Percentiles rank a stretch among this genome's conserved stretches.
Conservation (phyloP, 1,140 invertebrate genomes). For the Drosophila virilis region DNA sequence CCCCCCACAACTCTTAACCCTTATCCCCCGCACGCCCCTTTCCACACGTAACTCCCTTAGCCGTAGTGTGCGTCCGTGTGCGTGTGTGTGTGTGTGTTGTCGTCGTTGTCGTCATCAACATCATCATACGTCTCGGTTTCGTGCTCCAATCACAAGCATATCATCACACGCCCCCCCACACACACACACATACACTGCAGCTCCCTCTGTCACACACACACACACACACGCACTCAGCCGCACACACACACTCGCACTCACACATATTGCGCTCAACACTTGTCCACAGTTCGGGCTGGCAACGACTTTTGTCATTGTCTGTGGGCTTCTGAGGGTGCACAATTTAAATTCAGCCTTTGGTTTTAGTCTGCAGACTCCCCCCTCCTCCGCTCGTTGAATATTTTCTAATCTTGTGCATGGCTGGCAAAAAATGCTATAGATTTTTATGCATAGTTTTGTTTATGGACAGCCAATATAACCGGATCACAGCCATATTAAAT, state of each 20-base stretch:
- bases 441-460: constrained; percentile 31
- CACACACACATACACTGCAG: constrained; percentile 32
- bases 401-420: constrained; percentile 34
- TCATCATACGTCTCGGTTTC: constrained; percentile 78
- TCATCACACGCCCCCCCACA: constrained; percentile 58
- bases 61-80: not conserved
- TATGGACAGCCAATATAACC: constrained; percentile 9
- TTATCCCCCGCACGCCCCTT: not conserved
- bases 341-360: constrained; percentile 31
- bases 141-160: constrained; percentile 75
- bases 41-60: too few species aligned
- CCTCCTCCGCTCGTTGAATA: constrained; percentile 7
- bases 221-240: constrained; percentile 12
- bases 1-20: constrained; percentile 35
- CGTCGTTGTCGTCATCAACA: constrained; percentile 72
- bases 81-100: constrained; percentile 21
- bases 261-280: constrained; percentile 29
- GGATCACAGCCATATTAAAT: constrained; percentile 15
- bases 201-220: constrained; percentile 27
- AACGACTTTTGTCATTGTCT: constrained; percentile 17
- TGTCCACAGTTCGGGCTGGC: constrained; percentile 9
- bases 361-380: not conserved
- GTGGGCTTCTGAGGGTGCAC: constrained; percentile 5
- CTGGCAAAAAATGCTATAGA: constrained; percentile 24
- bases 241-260: constrained; percentile 33